A percentile compares a stretch with the other conserved stretches of the same genome.
Evolutionary conservation across 2,797 vertebrate genomes (phyloP).

Genomic region (Sebastes oblongus): DNA sequence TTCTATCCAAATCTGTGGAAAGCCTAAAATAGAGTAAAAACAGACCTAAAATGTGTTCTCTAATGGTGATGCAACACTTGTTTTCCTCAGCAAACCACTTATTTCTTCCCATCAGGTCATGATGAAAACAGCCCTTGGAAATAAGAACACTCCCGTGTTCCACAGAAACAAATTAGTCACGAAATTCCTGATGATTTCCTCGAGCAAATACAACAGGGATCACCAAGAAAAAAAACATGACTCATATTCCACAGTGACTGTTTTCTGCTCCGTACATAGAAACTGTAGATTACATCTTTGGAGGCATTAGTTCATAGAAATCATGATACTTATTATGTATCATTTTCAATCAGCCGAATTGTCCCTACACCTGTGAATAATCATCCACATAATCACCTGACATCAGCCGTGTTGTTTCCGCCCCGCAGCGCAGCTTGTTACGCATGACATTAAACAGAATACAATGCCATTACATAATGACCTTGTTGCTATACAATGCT

Average conservation of each 20-base stretch:
- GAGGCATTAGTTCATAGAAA: conserved; percentile 31
- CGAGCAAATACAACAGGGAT: conserved; percentile 20
- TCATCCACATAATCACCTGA: conserved; percentile 19
- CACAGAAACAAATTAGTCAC: conserved; percentile 45
- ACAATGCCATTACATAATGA: not conserved
- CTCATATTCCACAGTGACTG: conserved; percentile 18
- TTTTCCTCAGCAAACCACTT: conserved; percentile 28
- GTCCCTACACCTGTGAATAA: conserved; percentile 34
- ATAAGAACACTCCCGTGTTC: not conserved
- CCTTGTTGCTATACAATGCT: not conserved
- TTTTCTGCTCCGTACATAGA: not conserved
- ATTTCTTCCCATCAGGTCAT: conserved; percentile 36
- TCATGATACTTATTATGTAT: conserved; percentile 25
- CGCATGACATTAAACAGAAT: not conserved
- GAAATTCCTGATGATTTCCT: conserved; percentile 27
- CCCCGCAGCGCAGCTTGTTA: not conserved
- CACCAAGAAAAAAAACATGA: conserved; percentile 13
- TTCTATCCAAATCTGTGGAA: not conserved
- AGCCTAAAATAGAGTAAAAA: conserved; percentile 27
- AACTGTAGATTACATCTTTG: conserved; percentile 5
- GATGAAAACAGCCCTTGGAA: conserved; percentile 4
- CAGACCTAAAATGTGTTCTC: not conserved
- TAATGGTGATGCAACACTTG: conserved; percentile 49
- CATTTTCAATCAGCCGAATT: conserved; percentile 35
- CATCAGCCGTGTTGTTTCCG: conserved; percentile 3